Evolutionary conservation across 2,888 invertebrate genomes (phyloP), one percentile per base, ranked within the genome.

Genomic region (Ochlodes sylvanus): DNA sequence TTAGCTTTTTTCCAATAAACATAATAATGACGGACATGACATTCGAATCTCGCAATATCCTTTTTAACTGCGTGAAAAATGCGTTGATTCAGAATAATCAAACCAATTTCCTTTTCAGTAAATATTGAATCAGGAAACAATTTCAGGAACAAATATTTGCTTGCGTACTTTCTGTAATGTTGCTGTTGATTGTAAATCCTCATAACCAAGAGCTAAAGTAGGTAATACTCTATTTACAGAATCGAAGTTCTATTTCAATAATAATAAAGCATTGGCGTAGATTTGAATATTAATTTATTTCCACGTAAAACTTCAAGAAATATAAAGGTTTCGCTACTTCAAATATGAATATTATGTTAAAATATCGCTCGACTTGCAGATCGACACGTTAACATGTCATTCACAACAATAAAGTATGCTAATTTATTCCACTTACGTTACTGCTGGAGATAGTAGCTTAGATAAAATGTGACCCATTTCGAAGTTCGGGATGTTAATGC

Each of bases 61-160:
- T 34, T 50, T 50, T 21, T 17, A 9, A 65, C 12, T 38, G 50
- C 57, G 38, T 38, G 12, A 17, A 38, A n/a, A 41, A 14, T 34
- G 50, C 38, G n/a, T 12, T 21, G 50, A 41, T 50, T 17, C 3
- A 27, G 5, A 27, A 5, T 27, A 4, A 2, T 27, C 21, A 27
- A 56, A 50, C 57, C 50, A 65, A 65, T 57, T 50, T 50, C 47
- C 57, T 17, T 50, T 38, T 21, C 57, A 10, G 27, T 56, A 47
- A 44, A 50, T 50, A 65, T 38, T 50, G 38, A 57, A 65, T 65
- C 57, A 47, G 57, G 50, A 65, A 57, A 44, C 65, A 65, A 57
- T 50, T 57, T 65, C 65, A 38, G 38, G 12, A 50, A 21, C 57
- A 65, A 65, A 65, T 50, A 65, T 57, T 65, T 63, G 42, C 38